Evolutionary conservation across 2,888 invertebrate species (phyloP), one percentile per base, ranked within the genome.

Genomic region (Tenthredo scrophulariae): DNA sequence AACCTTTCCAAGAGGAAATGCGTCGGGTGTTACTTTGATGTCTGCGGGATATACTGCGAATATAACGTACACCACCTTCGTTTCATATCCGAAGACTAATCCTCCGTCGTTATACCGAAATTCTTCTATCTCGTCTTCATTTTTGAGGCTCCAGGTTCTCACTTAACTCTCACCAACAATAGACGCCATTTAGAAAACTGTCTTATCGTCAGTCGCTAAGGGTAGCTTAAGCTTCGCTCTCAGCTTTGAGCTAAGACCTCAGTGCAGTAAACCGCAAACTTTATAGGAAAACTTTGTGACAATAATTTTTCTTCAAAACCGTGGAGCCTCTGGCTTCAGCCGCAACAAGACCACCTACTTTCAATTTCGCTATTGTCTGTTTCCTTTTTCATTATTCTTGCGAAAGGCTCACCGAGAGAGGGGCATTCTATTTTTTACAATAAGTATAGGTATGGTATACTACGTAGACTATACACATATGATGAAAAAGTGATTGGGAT

Each of bases 201-300:
- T 75, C 75, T 75, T 33, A 70, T 70, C 70, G 70, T 37, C 75
- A 75, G 46, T 29, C 46, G 46, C 75, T 75, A 26, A 75, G 75
- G 75, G 75, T 43, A 75, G 46, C 75, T 75, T 75, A 75, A 75
- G 43, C 46, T 75, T n/a, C 43, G 75, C 75, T 75, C 75, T 75
- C 46, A 77, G 77, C 50, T 50, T 77, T 54, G 77, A 77, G 50
- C n/a, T 77, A 54, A 54, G 77, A 77, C 50, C 54, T 77, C 26
- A 50, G 77, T 77, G 50, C 54, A 77, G 77, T 77, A 77, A 77
- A 77, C 29, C 54, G 29, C 77, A 33, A 54, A 33, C 29, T 77
- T 77, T 77, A 50, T 50, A 54, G 54, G 50, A 77, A 77, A 77
- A 77, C 77, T 77, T 77, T 77, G 77, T 9, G 50, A 77, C 46